phyloP scores from a whole-genome alignment of 2,888 invertebrate genomes.

The Rhingia campestris region DNA sequence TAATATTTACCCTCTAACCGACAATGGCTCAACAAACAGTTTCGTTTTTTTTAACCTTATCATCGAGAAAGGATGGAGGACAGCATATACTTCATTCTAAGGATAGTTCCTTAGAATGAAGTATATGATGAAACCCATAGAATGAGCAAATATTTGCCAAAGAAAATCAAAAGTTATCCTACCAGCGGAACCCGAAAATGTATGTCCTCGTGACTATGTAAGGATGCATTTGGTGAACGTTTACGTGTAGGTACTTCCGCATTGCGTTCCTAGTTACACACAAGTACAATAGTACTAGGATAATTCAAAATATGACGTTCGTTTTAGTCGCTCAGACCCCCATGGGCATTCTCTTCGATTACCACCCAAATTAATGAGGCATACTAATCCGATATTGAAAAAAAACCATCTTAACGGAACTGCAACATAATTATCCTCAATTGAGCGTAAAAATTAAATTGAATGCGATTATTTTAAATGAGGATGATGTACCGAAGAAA shows the following conservation, averaged over 20 bases:
- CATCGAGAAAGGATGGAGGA: constrained; percentile 12
- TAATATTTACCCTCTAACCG: constrained; percentile 41
- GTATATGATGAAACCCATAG: constrained; percentile 10
- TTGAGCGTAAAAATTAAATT: constrained; percentile 73
- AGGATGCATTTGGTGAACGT: not conserved
- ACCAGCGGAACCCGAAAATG: not conserved
- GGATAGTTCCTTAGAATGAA: constrained; percentile 2
- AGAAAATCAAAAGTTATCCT: constrained; percentile 15
- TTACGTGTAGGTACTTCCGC: not conserved
- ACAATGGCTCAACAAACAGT: constrained; percentile 34
- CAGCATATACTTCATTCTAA: too few species aligned
- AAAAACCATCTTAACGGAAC: constrained; percentile 14
- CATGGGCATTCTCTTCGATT: not conserved
- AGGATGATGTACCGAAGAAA: constrained; percentile 37
- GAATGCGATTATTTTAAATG: constrained; percentile 73
- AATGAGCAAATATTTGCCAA: constrained; percentile 49
- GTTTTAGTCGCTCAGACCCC: not conserved
- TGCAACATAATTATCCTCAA: constrained; percentile 73
- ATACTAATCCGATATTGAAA: constrained; percentile 15
- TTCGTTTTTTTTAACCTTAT: constrained; percentile 27
- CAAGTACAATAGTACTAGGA: too few species aligned
- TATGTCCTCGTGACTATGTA: not conserved
- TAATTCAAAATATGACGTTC: too few species aligned
- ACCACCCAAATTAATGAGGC: constrained; percentile 44
- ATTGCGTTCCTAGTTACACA: constrained; percentile 1